Percentiles rank a stretch among this genome's conserved stretches.
phyloP scores from a whole-genome alignment of 2,113 vertebrate species.

The Boulengeromyrus knoepffleri region DNA sequence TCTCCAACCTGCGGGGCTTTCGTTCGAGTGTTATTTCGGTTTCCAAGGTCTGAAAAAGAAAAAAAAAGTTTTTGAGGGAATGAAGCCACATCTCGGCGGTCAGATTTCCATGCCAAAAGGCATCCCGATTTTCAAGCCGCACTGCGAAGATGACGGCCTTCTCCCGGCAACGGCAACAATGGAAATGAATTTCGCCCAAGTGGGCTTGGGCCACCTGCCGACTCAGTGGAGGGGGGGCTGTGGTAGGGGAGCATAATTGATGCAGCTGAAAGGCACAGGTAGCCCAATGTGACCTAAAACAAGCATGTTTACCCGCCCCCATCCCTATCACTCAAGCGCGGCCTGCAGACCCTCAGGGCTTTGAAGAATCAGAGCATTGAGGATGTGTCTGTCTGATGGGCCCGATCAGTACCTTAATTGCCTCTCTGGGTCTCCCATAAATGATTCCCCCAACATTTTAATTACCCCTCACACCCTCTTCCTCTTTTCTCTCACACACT shows the following conservation, averaged over 20 bases:
- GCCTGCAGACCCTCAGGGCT: background rate
- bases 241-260: background rate
- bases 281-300: background rate
- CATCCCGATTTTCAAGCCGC: background rate
- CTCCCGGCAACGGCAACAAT: background rate
- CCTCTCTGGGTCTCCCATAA: background rate
- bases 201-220: background rate
- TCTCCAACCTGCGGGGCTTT: background rate
- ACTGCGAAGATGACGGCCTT: background rate
- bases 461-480: background rate
- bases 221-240: background rate
- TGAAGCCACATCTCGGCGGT: background rate
- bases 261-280: background rate
- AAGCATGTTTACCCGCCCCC: background rate
- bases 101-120: background rate
- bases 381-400: background rate
- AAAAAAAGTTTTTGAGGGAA: background rate
- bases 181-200: background rate
- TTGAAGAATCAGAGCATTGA: background rate
- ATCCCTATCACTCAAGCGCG: background rate
- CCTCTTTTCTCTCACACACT: background rate
- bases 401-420: background rate
- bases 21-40: background rate
- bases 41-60: background rate
- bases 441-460: background rate